A percentile compares a stretch with the other conserved stretches of the same genome.
Conservation (phyloP, 2,797 vertebrate genomes). For the Chloroceryle amazona region DNA sequence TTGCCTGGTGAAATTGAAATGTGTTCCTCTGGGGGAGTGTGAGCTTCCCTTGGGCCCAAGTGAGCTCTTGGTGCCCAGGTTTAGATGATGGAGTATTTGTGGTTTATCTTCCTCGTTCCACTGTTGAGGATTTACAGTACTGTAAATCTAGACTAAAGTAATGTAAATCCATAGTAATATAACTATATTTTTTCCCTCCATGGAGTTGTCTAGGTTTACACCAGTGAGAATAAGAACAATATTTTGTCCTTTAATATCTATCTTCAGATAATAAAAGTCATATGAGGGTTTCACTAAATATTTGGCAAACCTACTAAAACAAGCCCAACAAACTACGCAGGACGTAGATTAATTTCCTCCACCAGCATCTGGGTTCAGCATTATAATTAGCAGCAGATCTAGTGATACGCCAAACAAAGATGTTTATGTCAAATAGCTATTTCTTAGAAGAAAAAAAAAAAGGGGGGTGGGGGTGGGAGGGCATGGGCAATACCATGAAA, state of each 20-base stretch:
- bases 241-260: constrained; percentile 66
- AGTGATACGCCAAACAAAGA: constrained; percentile 70
- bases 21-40: not conserved
- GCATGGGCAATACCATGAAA: constrained; percentile 5
- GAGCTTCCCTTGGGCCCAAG: not conserved
- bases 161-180: constrained; percentile 37
- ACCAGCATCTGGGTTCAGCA: constrained; percentile 73
- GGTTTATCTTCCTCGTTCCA: constrained; percentile 9
- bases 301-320: constrained; percentile 75
- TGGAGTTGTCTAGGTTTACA: constrained; percentile 56
- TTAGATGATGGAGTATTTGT: not conserved
- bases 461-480: not conserved
- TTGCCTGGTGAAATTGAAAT: not conserved
- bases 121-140: constrained; percentile 13
- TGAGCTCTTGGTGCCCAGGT: not conserved
- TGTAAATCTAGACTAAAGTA: not conserved
- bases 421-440: constrained; percentile 69
- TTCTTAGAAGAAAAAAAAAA: constrained; percentile 10
- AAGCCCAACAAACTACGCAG: constrained; percentile 67
- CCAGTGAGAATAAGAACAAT: constrained; percentile 33
- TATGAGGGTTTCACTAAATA: constrained; percentile 71
- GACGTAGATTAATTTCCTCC: constrained; percentile 74
- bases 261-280: constrained; percentile 68
- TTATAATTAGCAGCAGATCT: constrained; percentile 77
- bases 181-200: constrained; percentile 19